phyloP scores from a whole-genome alignment of 2,797 vertebrate species.

The Gallirallus australis region DNA sequence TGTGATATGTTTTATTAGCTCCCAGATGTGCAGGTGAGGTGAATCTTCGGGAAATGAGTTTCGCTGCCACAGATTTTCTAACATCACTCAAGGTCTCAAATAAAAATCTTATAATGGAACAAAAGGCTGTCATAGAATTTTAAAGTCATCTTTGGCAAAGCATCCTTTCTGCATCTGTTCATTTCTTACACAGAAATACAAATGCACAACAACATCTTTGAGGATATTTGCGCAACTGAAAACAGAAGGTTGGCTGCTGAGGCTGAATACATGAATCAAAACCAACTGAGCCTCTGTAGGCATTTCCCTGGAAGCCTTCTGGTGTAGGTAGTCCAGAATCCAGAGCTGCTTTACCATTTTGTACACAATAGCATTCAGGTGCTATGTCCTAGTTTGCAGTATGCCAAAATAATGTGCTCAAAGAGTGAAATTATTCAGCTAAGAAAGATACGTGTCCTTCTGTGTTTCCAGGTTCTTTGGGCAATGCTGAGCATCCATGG shows the following conservation, averaged over 20 bases:
- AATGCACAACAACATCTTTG: neutral
- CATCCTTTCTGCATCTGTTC: neutral
- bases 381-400: neutral
- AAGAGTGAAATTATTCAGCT: neutral
- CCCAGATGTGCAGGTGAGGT: slow-evolving; percentile 71
- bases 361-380: neutral
- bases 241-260: slow-evolving; percentile 19
- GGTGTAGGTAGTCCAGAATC: neutral
- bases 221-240: slow-evolving; percentile 36
- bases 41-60: slow-evolving; percentile 47
- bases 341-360: neutral
- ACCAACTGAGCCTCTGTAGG: neutral
- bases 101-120: slow-evolving; percentile 1
- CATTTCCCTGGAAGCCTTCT: neutral
- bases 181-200: neutral
- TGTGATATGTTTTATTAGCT: slow-evolving; percentile 64
- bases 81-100: slow-evolving; percentile 26
- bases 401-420: neutral
- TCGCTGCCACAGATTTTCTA: neutral
- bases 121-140: slow-evolving; percentile 9
- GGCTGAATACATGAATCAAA: neutral
- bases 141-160: neutral
- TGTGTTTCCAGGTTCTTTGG: accelerated
- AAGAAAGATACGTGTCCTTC: neutral
- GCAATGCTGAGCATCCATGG: neutral